Base-by-base conservation (phyloP, 2,888 invertebrate genomes). In the Diadegma fenestrale region DNA sequence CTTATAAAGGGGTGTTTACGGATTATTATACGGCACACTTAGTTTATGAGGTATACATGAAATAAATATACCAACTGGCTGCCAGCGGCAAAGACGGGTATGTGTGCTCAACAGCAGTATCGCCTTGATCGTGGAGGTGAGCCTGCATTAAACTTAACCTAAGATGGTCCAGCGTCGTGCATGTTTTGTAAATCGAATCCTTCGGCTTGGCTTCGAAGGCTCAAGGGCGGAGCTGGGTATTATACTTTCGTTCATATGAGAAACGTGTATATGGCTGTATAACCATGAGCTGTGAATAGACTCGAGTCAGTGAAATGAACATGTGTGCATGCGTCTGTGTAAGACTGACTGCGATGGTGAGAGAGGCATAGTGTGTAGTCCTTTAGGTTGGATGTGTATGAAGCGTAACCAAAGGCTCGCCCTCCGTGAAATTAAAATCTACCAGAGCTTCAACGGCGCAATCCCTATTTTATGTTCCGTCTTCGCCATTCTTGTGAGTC, bases 391-490 rank as follows among this genome's bases (percentile, higher is more conserved):
- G 89, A 90, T 91, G 91, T 92, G 91, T 90, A 91, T 91, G 87
- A 82, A 92, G 90, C 93, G 92, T 93, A 92, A 92, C 93, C 90
- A 91, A 92, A 92, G 92, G 89, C 91, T 93, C 93, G 93, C 89
- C 90, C 92, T 90, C 93, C 93, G 93, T 93, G 93, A 93, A 93
- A 93, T 93, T 93, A 93, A 93, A 93, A 93, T 93, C 93, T 92
- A 93, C 92, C 93, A 93, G n/a, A n/a, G 91, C 92, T 92, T 90
- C 89, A 92, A 91, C 92, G 90, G 89, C 82, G 91, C 92, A 91
- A 92, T 92, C 91, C 92, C 91, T 89, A 89, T 90, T 90, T 89
- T 88, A 83, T 87, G 41, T 51, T 71, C 68, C 51, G 63, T 33
- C 68, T 30, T 69, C 69, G 61, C 33, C 48, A 54, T 82, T 69